Base-by-base conservation (phyloP, 2,797 vertebrate genomes). In the Xenopus petersii region DNA sequence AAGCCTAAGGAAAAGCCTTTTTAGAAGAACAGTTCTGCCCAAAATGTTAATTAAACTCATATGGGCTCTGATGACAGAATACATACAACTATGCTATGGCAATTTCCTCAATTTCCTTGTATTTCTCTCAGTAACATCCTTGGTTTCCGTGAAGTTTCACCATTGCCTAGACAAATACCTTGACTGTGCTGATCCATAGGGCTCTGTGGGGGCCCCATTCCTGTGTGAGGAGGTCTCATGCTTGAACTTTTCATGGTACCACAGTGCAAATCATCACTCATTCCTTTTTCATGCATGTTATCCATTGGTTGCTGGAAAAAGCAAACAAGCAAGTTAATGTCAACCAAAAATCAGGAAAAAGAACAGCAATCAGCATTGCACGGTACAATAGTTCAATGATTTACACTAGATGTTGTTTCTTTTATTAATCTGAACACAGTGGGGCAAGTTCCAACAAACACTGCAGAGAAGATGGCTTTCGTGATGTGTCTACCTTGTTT, bases 161-260 rank as follows among this genome's bases (percentile, higher is more conserved):
- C 11, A 12, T 15, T 51, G 49, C 2, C 54, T 56, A 13, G 16
- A 56, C 76, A 85, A 78, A 74, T 88, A 96, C 98, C 98, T 97
- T 99, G 98, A 84, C 93, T 95, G 87, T 97, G 96, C 70, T 98
- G 97, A 83, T 99, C 97, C 95, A 99, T 94, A 0, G 98, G 98
- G 86, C 98, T 99, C 87, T 98, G 98, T 49, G 98, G 95, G 63
- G 97, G 98, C 12, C 94, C 97, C 96, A 99, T 98, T 75, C 96
- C 96, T 51, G 95, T 93, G 80, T 95, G 97, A 58, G 97, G 92
- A n/a, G 96, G 93, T 78, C 97, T 89, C 93, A 99, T 96, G 16
- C 91, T 85, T 7, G 94, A 88, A 54, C 90, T 91, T 88, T 98
- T 98, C 93, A 99, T 93, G 82, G 96, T 93, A 68, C 94, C 90